Evolutionary conservation across 2,113 vertebrate genomes (phyloP).

Genomic region (Cacatua alba): DNA sequence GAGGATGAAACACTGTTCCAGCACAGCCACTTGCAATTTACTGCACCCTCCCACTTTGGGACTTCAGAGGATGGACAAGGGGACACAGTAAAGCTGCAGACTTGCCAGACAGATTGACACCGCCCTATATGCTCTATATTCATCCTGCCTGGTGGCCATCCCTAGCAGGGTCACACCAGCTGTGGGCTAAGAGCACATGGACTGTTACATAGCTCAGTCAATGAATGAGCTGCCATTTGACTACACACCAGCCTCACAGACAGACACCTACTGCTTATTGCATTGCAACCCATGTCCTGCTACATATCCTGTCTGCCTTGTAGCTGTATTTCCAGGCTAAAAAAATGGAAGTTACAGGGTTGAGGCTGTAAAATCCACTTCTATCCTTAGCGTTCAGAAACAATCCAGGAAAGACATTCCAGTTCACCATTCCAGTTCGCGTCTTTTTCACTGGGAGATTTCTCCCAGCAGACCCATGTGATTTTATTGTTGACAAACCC

Average conservation of each 20-base stretch:
- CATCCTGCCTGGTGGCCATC: neutral
- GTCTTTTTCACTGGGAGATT: neutral
- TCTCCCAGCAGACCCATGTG: neutral
- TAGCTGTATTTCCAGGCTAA: neutral
- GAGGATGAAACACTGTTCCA: neutral
- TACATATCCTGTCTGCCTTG: neutral
- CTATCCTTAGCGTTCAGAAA: neutral
- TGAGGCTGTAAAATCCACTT: neutral
- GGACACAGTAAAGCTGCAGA: neutral
- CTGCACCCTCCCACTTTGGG: neutral
- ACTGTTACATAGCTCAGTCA: neutral
- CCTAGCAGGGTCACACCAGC: neutral
- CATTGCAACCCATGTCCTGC: neutral
- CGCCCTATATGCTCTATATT: neutral
- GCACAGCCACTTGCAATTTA: neutral
- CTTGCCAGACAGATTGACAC: neutral
- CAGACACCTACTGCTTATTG: accelerated
- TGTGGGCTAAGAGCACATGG: neutral
- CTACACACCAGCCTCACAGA: neutral
- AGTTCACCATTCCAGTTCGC: neutral
- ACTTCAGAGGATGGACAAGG: neutral
- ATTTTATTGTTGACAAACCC: neutral
- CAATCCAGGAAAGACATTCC: neutral
- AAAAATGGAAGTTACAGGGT: neutral
- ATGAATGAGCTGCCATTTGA: neutral